A percentile compares a stretch with the other conserved stretches of the same genome.
phyloP scores from a whole-genome alignment of 2,888 invertebrate genomes.

The Halictus quadricinctus region DNA sequence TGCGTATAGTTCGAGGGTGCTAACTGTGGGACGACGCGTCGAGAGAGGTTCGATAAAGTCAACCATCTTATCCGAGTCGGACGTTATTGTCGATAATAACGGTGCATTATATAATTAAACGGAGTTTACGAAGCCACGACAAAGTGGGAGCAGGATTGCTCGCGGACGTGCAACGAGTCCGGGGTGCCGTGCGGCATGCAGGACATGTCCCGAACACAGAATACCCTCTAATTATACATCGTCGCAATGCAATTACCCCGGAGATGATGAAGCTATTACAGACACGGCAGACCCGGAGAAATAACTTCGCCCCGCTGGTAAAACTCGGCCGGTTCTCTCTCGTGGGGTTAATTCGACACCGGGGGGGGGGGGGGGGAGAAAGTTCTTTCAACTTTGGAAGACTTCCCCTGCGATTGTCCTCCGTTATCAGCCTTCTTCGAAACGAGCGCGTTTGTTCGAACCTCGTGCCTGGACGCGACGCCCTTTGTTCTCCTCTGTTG shows the following conservation, averaged over 20 bases:
- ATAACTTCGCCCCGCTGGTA: slow-evolving; percentile 66
- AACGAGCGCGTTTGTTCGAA: slow-evolving; percentile 13
- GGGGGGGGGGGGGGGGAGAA: slow-evolving; percentile 8
- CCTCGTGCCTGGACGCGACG: slow-evolving; percentile 1
- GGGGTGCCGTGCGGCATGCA: slow-evolving; percentile 40
- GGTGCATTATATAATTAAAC: slow-evolving; percentile 45
- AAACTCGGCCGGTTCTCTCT: slow-evolving; percentile 56
- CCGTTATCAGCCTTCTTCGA: slow-evolving; percentile 22
- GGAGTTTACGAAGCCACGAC: slow-evolving; percentile 40
- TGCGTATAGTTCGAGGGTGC: neutral
- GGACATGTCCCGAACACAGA: slow-evolving; percentile 54
- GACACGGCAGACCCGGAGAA: slow-evolving; percentile 69
- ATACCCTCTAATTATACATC: slow-evolving; percentile 70
- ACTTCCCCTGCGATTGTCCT: slow-evolving; percentile 28
- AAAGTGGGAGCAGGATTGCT: neutral
- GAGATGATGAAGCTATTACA: slow-evolving; percentile 73
- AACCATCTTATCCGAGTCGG: slow-evolving; percentile 1
- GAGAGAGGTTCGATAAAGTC: neutral
- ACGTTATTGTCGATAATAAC: slow-evolving; percentile 49
- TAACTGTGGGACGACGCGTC: neutral
- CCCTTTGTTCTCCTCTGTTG: slow-evolving; percentile 17
- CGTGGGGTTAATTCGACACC: slow-evolving; percentile 58
- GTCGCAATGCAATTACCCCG: slow-evolving; percentile 71
- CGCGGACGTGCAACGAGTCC: slow-evolving; percentile 30
- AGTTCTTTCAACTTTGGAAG: slow-evolving; percentile 28